Evolutionary conservation across 2,888 invertebrate species (phyloP), one percentile per base, ranked within the genome.

Genomic region (Euproctis similis): DNA sequence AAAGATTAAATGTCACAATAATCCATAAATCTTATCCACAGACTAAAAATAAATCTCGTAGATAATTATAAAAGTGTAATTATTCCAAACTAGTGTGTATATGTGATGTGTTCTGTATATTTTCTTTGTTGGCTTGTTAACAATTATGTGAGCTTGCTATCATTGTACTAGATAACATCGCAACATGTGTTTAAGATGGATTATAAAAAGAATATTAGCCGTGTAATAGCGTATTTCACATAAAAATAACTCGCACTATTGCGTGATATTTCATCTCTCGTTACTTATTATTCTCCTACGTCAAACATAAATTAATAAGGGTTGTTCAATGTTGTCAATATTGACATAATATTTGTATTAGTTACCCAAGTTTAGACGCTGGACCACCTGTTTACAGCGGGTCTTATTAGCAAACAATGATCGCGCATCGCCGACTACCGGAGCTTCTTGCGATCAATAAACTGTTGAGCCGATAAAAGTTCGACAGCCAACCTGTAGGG

Each of bases 381-480:
- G 42, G 69, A 60, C 72, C 70, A 69, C 70, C 69, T 66, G 69
- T 65, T 59, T 53, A 55, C 55, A 56, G 55, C 50, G 42, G 46
- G 52, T 46, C 51, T 75, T 76, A 80, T 81, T 81, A 80, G 65
- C 81, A 80, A 75, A 80, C 82, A 80, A 81, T 78, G 74, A 68
- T 58, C 59, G 58, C 50, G 53, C 59, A 42, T 56, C 52, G 54
- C 42, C 51, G 53, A 46, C 51, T 48, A 42, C 50, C 45, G 56
- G 39, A 55, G 42, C 46, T 48, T 43, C 57, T 42, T 46, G 58
- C 63, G 63, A 68, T 73, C 69, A 61, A 67, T 70, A 70, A 59
- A 64, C 69, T 53, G 52, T 46, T 53, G 50, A 41, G 42, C 44
- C 53, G 57, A 63, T 67, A 61, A 59, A 38, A 50, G 36, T 36